Evolutionary conservation across 2,797 vertebrate species (phyloP).

Genomic region (Anas bernieri): DNA sequence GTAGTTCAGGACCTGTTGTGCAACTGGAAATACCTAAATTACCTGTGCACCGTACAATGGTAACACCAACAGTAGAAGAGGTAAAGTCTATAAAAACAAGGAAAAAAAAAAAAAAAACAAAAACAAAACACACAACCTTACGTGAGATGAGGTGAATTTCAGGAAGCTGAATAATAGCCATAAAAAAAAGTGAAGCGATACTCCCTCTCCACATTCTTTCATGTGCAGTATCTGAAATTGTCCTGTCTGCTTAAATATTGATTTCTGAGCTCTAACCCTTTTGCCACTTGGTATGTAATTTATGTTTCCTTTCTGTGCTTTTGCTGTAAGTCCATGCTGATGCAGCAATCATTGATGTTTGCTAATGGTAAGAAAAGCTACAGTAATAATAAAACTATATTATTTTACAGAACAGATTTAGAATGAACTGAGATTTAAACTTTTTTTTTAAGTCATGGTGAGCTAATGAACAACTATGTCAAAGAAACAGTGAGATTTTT

Average conservation of each 20-base stretch:
- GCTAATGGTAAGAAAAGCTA: neutral
- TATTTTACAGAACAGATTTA: neutral
- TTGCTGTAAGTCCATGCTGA: neutral
- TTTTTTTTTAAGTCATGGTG: neutral
- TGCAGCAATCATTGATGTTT: constrained; percentile 11
- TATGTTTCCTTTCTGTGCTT: constrained; percentile 17
- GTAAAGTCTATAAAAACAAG: neutral
- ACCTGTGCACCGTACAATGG: neutral
- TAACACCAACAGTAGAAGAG: neutral
- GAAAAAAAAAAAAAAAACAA: neutral
- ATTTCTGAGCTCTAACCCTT: constrained; percentile 36
- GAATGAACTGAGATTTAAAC: neutral
- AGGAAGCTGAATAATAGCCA: neutral
- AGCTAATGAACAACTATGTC: neutral
- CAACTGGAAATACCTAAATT: neutral
- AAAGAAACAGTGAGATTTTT: neutral
- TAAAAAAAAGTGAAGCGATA: neutral
- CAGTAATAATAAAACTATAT: neutral
- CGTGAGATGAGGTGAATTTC: neutral
- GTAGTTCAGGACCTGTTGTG: neutral
- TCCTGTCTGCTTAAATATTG: constrained; percentile 33
- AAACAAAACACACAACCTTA: neutral
- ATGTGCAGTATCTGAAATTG: neutral
- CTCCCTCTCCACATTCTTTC: neutral
- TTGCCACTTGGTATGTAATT: constrained; percentile 23